Conservation (phyloP, 2,797 vertebrate species). For the Catamblyrhynchus diadema region DNA sequence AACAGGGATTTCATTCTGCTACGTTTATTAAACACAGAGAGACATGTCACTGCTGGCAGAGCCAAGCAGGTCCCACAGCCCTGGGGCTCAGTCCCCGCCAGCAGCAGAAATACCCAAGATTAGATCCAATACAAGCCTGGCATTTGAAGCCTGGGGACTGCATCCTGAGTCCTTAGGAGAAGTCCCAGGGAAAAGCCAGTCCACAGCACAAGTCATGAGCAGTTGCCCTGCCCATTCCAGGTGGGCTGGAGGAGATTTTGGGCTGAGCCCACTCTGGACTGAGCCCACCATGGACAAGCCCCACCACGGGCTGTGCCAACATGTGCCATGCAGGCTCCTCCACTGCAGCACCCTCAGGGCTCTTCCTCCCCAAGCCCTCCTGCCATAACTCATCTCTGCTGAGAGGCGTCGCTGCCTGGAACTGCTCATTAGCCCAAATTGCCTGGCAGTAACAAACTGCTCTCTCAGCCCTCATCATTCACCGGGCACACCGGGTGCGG, state of each 20-base stretch:
- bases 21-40: constrained; percentile 38
- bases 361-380: background rate
- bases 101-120: background rate
- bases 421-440: constrained; percentile 31
- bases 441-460: background rate
- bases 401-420: background rate
- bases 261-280: background rate
- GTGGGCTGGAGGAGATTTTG: background rate
- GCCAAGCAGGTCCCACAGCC: background rate
- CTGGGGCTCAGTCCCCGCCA: background rate
- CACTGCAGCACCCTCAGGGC: background rate
- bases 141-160: background rate
- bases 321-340: background rate
- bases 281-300: background rate
- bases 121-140: background rate
- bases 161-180: background rate
- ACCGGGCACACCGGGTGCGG: fast-evolving
- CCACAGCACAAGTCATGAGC: background rate
- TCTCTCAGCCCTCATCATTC: background rate
- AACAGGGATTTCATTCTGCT: background rate
- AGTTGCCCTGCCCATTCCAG: fast-evolving
- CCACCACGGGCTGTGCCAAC: fast-evolving
- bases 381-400: constrained; percentile 26
- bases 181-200: fast-evolving
- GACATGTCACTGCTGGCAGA: background rate